Conservation (phyloP, 1,140 invertebrate species). For the Scaptomyza montana region DNA sequence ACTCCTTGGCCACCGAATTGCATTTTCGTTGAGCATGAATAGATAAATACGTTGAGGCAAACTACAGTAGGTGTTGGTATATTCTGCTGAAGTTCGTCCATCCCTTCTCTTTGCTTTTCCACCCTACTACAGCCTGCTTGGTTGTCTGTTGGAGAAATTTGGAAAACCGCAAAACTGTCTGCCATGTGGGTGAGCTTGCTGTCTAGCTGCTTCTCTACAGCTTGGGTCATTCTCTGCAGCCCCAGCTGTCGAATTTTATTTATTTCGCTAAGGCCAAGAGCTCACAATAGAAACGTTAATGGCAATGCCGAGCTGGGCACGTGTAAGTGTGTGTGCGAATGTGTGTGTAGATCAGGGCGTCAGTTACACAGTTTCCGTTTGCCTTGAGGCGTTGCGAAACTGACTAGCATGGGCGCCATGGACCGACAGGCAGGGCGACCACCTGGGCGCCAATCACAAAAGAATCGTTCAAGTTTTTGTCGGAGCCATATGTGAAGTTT, state of each 20-base stretch:
- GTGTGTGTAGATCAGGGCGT: conserved; percentile 50
- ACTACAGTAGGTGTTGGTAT: conserved; percentile 16
- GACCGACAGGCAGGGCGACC: conserved; percentile 8
- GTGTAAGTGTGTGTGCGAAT: conserved; percentile 8
- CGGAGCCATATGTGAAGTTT: conserved; percentile 28
- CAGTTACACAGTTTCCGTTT: conserved; percentile 77
- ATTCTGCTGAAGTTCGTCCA: conserved; percentile 35
- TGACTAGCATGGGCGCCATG: conserved; percentile 31
- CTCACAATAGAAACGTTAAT: conserved; percentile 82
- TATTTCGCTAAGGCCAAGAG: conserved; percentile 79
- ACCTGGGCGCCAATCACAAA: conserved; percentile 63
- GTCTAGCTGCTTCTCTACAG: conserved; percentile 25
- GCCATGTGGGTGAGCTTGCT: conserved; percentile 34
- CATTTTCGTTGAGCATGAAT: conserved; percentile 76
- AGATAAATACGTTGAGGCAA: conserved; percentile 73
- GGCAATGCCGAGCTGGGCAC: conserved; percentile 50
- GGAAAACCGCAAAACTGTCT: conserved; percentile 74
- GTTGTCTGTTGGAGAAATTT: conserved; percentile 61
- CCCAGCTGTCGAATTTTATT: conserved; percentile 80
- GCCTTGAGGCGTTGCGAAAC: conserved; percentile 63
- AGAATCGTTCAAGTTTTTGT: conserved; percentile 74
- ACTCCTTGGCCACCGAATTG: conserved; percentile 54
- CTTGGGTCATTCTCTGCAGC: conserved; percentile 37
- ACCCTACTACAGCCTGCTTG: not conserved
- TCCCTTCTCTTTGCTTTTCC: not conserved